Percentiles rank a stretch among this genome's conserved stretches.
Conservation (phyloP, 2,888 invertebrate species). For the Drosophila prostipennis region DNA sequence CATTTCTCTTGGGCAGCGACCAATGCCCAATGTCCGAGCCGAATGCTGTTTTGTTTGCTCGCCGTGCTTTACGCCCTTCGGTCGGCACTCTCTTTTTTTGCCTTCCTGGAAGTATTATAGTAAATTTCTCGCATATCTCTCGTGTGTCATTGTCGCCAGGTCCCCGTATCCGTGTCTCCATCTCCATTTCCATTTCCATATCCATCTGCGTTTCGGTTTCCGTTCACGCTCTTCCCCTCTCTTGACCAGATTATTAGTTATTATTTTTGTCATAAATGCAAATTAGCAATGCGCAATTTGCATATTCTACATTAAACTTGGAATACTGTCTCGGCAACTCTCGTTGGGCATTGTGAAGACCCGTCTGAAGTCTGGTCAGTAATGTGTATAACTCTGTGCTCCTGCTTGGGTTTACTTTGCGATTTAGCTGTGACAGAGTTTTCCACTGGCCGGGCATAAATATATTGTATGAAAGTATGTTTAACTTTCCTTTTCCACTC, state of each 20-base stretch:
- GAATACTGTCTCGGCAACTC: conserved; percentile 35
- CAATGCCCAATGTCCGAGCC: conserved; percentile 45
- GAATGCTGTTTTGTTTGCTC: conserved; percentile 55
- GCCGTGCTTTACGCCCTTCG: conserved; percentile 44
- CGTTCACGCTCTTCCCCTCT: conserved; percentile 16
- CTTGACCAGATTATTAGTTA: conserved; percentile 72
- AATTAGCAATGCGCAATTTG: conserved; percentile 77
- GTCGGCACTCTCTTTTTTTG: conserved; percentile 63
- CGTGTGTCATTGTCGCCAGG: conserved; percentile 60
- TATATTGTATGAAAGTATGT: conserved; percentile 4
- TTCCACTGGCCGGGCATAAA: conserved; percentile 14
- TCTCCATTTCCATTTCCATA: conserved; percentile 20
- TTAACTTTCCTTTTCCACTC: conserved; percentile 3
- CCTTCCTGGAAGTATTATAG: conserved; percentile 78
- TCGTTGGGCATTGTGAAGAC: conserved; percentile 26
- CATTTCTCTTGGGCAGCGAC: conserved; percentile 55
- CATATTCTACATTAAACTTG: conserved; percentile 75
- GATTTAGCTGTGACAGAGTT: conserved; percentile 15
- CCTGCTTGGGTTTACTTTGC: conserved; percentile 19
- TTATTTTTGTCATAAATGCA: conserved; percentile 74
- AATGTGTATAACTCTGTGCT: background rate
- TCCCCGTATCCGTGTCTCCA: conserved; percentile 22
- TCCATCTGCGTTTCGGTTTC: conserved; percentile 45
- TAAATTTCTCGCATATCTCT: conserved; percentile 78
- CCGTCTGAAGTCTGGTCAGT: conserved; percentile 9